Evolutionary conservation across 2,797 vertebrate genomes (phyloP), one percentile per base, ranked within the genome.

Genomic region (Gambelia wislizenii): DNA sequence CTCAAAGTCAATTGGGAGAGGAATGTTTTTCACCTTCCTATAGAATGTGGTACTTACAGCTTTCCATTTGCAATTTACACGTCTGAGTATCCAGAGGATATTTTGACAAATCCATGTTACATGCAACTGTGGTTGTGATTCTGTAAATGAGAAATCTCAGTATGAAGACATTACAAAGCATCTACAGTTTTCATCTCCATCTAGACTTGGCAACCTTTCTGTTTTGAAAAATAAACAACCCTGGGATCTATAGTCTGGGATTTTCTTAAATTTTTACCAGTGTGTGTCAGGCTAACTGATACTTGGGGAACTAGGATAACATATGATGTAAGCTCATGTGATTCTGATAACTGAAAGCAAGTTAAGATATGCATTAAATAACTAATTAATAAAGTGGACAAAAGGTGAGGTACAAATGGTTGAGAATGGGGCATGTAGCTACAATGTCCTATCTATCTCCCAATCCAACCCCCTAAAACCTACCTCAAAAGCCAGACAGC

Each of bases 71-170:
- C 90, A 98, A 44, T 87, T 44, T 96, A 94, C 97, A 98, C 0
- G 95, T 97, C 89, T 98, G 97, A 74, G 96, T 97, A 93, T 98
- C 97, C 97, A 98, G 97, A 52, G 97, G 97, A 33, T 98, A 98
- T 94, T 98, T 98, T 54, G 97, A 97, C 59, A 98, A 92, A 85
- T 98, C 97, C 97, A 97, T 98, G 92, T 97, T 98, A 90, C 97
- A 98, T 6, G 97, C 96, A 89, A 98, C 96, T 8, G 97, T 98
- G 2, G 97, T 97, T 1, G 97, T 97, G 87, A 98, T 98, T 94
- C 97, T 98, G 92, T 54, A 86, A 72, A 87, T 52, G 54, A 93
- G 85, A 94, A 87, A n/a, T 9, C 69, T 25, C 8, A 25, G 16
- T 54, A 72, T 49, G 78, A 47, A 79, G 7, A 85, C 89, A 4